Base-by-base conservation (phyloP, 2,888 invertebrate species). In the Anarsia innoxiella region DNA sequence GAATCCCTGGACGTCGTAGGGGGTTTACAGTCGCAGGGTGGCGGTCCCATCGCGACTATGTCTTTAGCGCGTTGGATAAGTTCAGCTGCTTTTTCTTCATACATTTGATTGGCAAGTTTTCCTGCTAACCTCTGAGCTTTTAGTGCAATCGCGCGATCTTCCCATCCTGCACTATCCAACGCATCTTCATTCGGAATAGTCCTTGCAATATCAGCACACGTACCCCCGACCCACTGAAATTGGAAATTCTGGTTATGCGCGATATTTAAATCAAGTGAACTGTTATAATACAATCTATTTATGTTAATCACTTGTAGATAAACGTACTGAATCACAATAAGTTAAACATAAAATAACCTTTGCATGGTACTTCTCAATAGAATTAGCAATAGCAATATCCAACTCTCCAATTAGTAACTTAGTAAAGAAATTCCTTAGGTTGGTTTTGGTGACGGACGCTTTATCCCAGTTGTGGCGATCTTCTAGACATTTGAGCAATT, bases 401-500 rank as follows among this genome's bases (percentile, higher is more conserved):
- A 84, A 56, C 49, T 84, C 84, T 10, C 64, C 69, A 2, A 71
- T 49, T 12, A 84, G 54, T 27, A 84, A 51, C 36, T 66, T 55
- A 1, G 70, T 56, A 41, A 82, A 84, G 45, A 61, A 82, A 41
- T 54, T 63, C 9, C 59, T 56, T 19, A 84, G 53, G 44, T 69
- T 73, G 0, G 59, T 62, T 45, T 78, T 83, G n/a, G 68, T 53
- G 2, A 56, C 39, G 32, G 63, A 68, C 2, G 66, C 37, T 12
- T 63, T 59, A 26, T 82, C 80, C 84, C 83, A 84, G 39, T 70
- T 78, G 40, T 83, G 80, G 26, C 57, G 62, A 37, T 83, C 83
- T 25, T 83, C 80, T 4, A 84, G 60, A 31, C 84, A 84, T 47
- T 80, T 80, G 1, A 84, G 53, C 33, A 82, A 45, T 37, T 76